Evolutionary conservation across 2,113 vertebrate genomes (phyloP).

Genomic region (Lathamus discolor): DNA sequence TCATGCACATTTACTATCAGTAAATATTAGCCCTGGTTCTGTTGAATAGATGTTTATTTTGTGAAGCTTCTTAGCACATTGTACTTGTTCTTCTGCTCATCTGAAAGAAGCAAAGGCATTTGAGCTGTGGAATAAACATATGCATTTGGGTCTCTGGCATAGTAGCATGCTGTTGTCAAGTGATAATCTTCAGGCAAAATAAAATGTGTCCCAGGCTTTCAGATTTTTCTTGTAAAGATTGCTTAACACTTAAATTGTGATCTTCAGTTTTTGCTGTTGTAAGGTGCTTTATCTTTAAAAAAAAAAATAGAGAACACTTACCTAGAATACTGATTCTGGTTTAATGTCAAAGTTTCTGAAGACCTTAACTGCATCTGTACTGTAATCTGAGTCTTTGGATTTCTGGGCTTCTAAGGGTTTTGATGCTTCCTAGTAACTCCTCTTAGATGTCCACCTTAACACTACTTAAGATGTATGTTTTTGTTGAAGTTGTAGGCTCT

Average conservation of each 20-base stretch:
- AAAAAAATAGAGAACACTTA: background rate
- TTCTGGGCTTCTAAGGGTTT: background rate
- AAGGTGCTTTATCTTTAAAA: background rate
- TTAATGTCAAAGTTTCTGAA: background rate
- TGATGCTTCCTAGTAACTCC: background rate
- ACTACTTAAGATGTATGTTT: background rate
- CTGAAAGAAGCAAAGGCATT: slow-evolving; percentile 8
- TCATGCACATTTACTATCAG: background rate
- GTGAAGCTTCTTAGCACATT: background rate
- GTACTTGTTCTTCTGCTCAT: slow-evolving; percentile 3
- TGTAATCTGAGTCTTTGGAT: background rate
- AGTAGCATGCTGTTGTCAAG: slow-evolving; percentile 3
- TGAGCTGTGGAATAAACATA: slow-evolving; percentile 30
- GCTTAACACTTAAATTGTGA: background rate
- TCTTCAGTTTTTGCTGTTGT: background rate
- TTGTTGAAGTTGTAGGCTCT: background rate
- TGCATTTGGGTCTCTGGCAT: background rate
- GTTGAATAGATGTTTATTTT: background rate
- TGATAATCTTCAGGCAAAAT: slow-evolving; percentile 20
- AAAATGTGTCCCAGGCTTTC: background rate
- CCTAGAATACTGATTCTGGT: background rate
- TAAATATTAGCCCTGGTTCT: background rate
- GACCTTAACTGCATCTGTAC: background rate
- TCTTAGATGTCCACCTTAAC: background rate
- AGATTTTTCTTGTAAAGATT: background rate